Conservation (phyloP, 2,113 vertebrate species). For the Oncorhynchus keta region DNA sequence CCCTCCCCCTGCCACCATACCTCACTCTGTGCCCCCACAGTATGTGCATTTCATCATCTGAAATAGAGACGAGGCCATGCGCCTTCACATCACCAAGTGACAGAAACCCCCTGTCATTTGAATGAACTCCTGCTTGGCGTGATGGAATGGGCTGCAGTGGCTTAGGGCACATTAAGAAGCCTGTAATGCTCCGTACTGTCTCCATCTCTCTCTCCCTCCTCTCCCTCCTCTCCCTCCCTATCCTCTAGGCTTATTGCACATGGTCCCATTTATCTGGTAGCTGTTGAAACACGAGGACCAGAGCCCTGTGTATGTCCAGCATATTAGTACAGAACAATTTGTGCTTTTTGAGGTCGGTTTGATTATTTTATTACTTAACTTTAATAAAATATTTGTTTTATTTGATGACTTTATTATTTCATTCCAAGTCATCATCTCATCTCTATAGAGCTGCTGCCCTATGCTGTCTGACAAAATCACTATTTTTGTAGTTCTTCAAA, state of each 20-base stretch:
- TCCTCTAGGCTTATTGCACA: conserved; percentile 60
- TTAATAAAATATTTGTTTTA: too few species aligned
- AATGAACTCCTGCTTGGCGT: conserved; percentile 54
- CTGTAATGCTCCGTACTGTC: conserved; percentile 2
- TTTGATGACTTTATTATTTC: too few species aligned
- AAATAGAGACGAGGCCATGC: conserved; percentile 56
- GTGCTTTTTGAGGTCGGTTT: too few species aligned
- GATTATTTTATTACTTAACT: too few species aligned
- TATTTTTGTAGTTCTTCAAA: too few species aligned
- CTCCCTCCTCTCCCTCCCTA: conserved; percentile 16
- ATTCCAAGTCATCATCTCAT: too few species aligned
- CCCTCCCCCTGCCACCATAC: conserved; percentile 1
- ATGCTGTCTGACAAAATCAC: too few species aligned
- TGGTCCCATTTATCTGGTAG: conserved; percentile 67
- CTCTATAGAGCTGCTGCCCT: too few species aligned
- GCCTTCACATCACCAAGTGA: conserved; percentile 50
- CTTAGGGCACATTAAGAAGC: conserved; percentile 47
- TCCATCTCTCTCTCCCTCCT: neutral
- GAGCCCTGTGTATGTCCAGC: too few species aligned
- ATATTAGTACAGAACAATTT: too few species aligned
- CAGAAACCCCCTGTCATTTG: conserved; percentile 62
- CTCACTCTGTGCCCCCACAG: conserved; percentile 18
- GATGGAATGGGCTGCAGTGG: conserved; percentile 58
- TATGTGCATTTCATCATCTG: conserved; percentile 54
- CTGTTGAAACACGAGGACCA: conserved; percentile 56